phyloP scores from a whole-genome alignment of 2,113 vertebrate species.

The Peromyscus maniculatus region DNA sequence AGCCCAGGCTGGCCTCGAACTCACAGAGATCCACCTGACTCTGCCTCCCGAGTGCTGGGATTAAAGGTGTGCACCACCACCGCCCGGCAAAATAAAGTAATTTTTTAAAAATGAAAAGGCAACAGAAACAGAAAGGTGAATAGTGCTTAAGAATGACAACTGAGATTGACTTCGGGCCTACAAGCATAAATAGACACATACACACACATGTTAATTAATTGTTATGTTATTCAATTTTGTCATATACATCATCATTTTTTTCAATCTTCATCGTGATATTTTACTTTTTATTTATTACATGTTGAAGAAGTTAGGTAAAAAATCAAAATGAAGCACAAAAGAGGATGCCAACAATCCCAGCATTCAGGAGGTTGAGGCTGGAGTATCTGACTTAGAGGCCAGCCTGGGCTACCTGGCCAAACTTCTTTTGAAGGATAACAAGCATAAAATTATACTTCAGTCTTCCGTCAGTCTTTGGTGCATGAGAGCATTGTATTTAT shows the following conservation, averaged over 20 bases:
- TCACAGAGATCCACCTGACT: no score
- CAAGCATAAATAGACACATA: neutral
- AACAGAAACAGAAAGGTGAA: neutral
- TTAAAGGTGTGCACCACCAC: no score
- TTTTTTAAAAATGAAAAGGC: neutral
- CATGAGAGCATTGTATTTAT: neutral
- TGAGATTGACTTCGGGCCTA: neutral
- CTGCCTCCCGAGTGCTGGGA: no score
- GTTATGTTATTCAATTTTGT: neutral
- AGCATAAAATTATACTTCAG: neutral
- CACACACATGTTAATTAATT: no score
- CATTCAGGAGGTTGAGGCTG: neutral
- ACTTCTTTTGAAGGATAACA: neutral
- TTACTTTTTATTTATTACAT: neutral
- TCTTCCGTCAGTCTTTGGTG: neutral
- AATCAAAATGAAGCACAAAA: neutral
- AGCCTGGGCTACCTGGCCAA: neutral
- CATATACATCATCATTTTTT: neutral
- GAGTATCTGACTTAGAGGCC: neutral
- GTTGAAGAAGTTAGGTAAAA: neutral
- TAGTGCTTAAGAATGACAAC: neutral
- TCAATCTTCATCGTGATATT: neutral
- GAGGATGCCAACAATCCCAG: neutral
- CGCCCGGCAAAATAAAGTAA: no score
- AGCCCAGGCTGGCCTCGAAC: no score